Conservation (phyloP, 2,888 invertebrate genomes). For the Platycnemis pennipes region DNA sequence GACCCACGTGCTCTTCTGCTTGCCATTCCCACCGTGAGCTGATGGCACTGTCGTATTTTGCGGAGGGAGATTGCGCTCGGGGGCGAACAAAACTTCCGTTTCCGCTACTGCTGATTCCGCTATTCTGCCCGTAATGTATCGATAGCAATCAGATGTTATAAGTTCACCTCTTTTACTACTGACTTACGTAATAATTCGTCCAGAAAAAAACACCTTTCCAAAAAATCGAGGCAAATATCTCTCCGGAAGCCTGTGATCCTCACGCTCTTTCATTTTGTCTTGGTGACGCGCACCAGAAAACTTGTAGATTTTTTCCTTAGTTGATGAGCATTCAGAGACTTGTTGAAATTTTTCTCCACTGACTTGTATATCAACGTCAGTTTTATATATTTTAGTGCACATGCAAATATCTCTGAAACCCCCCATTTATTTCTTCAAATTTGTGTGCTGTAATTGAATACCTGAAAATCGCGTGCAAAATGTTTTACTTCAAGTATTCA, state of each 20-base stretch:
- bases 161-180: neutral
- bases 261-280: neutral
- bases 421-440: no score
- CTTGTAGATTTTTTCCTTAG: no score
- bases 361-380: no score
- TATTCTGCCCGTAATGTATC: neutral
- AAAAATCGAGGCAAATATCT: neutral
- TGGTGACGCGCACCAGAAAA: no score
- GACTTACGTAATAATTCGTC: neutral
- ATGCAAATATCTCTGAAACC: no score
- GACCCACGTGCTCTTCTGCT: neutral
- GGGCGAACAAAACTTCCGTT: constrained; percentile 37
- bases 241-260: neutral
- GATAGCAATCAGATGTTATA: neutral
- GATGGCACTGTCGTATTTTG: neutral
- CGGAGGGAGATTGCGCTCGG: neutral
- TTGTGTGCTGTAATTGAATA: no score
- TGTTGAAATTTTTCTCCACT: no score
- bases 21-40: neutral
- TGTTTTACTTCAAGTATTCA: no score
- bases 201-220: neutral
- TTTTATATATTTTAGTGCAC: no score
- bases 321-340: no score
- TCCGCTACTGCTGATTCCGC: neutral
- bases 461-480: no score